These are phyloP conservation scores for Ericerus pela DNA, from an alignment of 1,140 invertebrate species.

Conservation along the genomic window DNA sequence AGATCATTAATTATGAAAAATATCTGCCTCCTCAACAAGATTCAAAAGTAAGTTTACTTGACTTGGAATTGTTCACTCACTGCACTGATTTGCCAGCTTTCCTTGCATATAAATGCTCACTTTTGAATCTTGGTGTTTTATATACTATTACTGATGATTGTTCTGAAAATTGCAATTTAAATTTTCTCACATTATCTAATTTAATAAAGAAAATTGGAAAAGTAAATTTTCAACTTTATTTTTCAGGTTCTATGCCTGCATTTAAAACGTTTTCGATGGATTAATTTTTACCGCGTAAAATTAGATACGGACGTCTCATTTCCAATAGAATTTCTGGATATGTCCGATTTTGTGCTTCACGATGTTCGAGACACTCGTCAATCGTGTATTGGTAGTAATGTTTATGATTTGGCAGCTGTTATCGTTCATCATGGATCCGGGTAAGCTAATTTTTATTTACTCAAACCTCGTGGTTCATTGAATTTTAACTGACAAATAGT, in stretches of 20 bases:
- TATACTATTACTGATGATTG: too few species aligned
- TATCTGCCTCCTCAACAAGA: too few species aligned
- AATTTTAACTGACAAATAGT: too few species aligned
- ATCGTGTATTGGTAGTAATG: slow-evolving; percentile 41
- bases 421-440: slow-evolving; percentile 75
- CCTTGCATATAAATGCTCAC: too few species aligned
- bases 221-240: slow-evolving; percentile 19
- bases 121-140: too few species aligned
- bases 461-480: background rate
- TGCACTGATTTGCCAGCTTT: too few species aligned
- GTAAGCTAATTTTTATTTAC: slow-evolving; percentile 30
- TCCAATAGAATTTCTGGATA: slow-evolving; percentile 57
- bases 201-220: background rate
- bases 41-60: too few species aligned
- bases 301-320: slow-evolving; percentile 66
- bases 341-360: slow-evolving; percentile 59
- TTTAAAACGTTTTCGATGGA: slow-evolving; percentile 73
- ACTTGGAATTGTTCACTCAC: too few species aligned
- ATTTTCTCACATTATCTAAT: background rate
- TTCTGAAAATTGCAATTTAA: background rate
- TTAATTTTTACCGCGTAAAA: slow-evolving; percentile 61
- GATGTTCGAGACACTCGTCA: slow-evolving; percentile 50
- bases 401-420: slow-evolving; percentile 70
- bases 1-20: too few species aligned
- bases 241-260: slow-evolving; percentile 63